Conservation (phyloP, 2,113 vertebrate genomes). For the Vulpes vulpes region DNA sequence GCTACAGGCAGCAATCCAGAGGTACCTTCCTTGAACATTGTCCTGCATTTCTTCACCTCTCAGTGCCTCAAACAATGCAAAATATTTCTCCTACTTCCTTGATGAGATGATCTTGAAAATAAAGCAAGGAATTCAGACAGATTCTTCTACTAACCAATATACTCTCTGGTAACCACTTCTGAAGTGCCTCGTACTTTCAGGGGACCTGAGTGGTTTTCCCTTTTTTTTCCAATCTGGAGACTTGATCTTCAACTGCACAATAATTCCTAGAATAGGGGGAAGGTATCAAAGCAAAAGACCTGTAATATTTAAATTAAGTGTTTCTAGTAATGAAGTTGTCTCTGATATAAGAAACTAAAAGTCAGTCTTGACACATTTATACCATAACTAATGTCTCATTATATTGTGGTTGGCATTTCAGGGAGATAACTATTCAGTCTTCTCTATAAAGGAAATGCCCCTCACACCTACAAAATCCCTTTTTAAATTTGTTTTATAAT, state of each 20-base stretch:
- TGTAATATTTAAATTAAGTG: not conserved
- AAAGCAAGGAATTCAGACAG: not conserved
- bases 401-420: not conserved
- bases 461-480: fast-evolving
- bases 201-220: not conserved
- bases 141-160: not conserved
- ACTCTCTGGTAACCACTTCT: not conserved
- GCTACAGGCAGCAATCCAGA: not conserved
- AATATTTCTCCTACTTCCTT: not conserved
- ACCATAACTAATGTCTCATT: not conserved
- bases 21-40: not conserved
- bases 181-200: not conserved
- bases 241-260: not conserved
- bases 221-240: not conserved
- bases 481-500: not conserved
- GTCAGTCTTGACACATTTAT: not conserved
- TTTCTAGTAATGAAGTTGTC: not conserved
- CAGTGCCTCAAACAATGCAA: not conserved
- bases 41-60: not conserved
- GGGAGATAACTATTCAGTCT: not conserved
- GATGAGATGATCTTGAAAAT: not conserved
- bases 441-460: not conserved
- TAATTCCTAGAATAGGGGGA: not conserved
- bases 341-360: not conserved
- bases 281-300: not conserved